Conservation (phyloP, 1,140 invertebrate genomes). For the Lethocerus indicus region DNA sequence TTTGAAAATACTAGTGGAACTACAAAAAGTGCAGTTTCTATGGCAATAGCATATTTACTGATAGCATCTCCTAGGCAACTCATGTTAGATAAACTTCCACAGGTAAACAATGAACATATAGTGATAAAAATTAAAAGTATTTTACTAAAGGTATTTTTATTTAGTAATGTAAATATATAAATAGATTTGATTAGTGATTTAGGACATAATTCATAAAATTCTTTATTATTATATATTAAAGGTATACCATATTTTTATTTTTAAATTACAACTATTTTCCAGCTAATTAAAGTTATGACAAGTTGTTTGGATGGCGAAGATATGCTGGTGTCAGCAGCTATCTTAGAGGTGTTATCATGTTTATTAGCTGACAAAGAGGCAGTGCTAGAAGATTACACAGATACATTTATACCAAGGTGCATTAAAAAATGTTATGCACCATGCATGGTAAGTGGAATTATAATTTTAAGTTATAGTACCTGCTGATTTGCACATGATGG, state of each 20-base stretch:
- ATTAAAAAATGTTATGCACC: not conserved
- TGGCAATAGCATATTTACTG: not conserved
- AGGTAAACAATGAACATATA: not conserved
- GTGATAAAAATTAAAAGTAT: too few relatives aligned
- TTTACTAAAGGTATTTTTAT: too few relatives aligned
- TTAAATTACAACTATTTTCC: not conserved
- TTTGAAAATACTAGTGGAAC: not conserved
- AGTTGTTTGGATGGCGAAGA: not conserved
- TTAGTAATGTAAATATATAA: too few relatives aligned
- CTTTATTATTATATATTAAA: not conserved
- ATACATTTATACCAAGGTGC: not conserved
- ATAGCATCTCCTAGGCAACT: not conserved
- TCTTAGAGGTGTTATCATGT: not conserved
- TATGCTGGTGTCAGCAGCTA: not conserved
- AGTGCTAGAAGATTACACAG: not conserved
- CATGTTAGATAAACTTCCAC: not conserved
- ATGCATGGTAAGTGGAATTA: not conserved
- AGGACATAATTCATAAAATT: too few relatives aligned
- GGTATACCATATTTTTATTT: not conserved
- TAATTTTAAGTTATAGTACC: not conserved
- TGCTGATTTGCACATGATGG: constrained; percentile 8
- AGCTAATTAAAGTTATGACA: not conserved
- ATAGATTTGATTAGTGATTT: too few relatives aligned
- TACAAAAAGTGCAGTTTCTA: not conserved
- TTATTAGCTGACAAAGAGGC: not conserved